Base-by-base conservation (phyloP, 2,797 vertebrate genomes). In the Merluccius polli region DNA sequence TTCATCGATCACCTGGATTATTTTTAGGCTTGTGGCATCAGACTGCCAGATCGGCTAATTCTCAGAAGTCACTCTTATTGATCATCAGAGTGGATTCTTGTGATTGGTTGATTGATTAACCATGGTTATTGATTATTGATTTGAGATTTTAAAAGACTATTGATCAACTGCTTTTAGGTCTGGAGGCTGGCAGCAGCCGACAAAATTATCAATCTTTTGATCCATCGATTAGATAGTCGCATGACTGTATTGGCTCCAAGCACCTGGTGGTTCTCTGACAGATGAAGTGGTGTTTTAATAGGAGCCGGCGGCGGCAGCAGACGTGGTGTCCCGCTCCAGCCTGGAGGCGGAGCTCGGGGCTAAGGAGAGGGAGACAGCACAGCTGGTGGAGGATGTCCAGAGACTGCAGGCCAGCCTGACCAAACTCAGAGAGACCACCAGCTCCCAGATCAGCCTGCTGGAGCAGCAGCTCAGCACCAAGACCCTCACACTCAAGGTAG, bases 371-470 rank as follows among this genome's bases (percentile, higher is more conserved):
- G 98, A 99, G 89, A 97, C 96, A 0, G 94, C 94, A 76, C 97
- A 99, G 92, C 95, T 99, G 72, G 95, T 98, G 33, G 98, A 99
- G 84, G 98, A 99, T 13, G 96, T 99, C 74, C 98, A 98, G 94
- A 93, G 97, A 86, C 96, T 99, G 90, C 98, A 99, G 94, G 95
- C 95, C 94, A 98, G 95, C 95, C 96, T 99, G 90, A 96, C 94
- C 91, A 96, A 95, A 92, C 96, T 98, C 83, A 90, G 96, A 52
- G 97, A 99, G 92, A 97, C 95, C 87, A 97, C 96, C 31, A 94
- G 95, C 92, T 95, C 94, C 87, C 97, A 98, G 87, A 98, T 98
- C 89, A 92, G 94, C 27, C 96, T 96, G 90, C 95, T 99, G 41
- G 96, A 99, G 92, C 95, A 97, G 92, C 97, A 99, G 91, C 95